Base-by-base conservation (phyloP, 2,888 invertebrate species). In the Polyploca ridens region DNA sequence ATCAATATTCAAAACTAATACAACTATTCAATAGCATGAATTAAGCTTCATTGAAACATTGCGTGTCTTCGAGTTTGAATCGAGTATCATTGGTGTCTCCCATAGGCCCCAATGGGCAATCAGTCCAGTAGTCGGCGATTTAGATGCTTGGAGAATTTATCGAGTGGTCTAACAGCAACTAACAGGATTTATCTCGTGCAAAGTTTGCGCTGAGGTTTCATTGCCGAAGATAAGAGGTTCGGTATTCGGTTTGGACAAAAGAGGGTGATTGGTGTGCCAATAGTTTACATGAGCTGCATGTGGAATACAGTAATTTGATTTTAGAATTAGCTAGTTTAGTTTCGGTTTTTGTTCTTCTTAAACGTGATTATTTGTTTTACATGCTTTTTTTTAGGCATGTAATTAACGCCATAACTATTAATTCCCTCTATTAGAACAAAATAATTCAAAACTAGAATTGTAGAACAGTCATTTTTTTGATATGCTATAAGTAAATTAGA, bases 161-260 rank as follows among this genome's bases (percentile, higher is more conserved):
- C 79, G 83, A 81, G 77, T 74, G 58, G 64, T 68, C 66, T 66
- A 72, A 64, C 76, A 72, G 78, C 75, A 75, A 75, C 83, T 82
- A 84, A 84, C 79, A 67, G 75, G 82, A 84, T 85, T 86, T 85
- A 84, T 81, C 85, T 86, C 83, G 76, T 81, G 84, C 84, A 80
- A 76, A 81, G 79, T 71, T 72, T 69, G 84, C 81, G 72, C 73
- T 74, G 78, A 78, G 71, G 73, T 76, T 77, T 71, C 76, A 78
- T 54, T 54, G 54, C 19, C 19, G 54, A 54, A 54, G 54, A 54
- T 54, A 54, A 54, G 54, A 54, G 63, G 66, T 64, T 54, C n/a
- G 58, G 38, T 63, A 16, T 54, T 54, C 19, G 16, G 16, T 54
- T n/a, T n/a, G 54, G 54, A 54, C 54, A 46, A 46, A 46, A 46